These are phyloP conservation scores for Phenacoccus solenopsis DNA, from an alignment of 1,140 invertebrate species.

Conservation along the genomic window DNA sequence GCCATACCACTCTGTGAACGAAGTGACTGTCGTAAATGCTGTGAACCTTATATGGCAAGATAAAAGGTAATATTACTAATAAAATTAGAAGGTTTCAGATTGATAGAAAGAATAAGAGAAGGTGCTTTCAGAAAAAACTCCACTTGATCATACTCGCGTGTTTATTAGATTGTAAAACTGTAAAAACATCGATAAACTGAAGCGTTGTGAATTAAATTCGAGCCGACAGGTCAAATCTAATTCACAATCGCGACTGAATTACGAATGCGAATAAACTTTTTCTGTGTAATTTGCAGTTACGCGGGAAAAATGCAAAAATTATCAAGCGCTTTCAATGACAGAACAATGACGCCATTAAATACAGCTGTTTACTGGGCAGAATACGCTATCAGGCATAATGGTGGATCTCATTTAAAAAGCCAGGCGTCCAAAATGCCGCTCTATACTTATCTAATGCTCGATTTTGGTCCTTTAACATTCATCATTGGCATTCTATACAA, in stretches of 20 bases:
- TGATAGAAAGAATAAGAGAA: too few relatives aligned
- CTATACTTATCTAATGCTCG: not conserved
- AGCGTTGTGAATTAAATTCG: too few relatives aligned
- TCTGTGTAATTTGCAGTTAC: slow-evolving; percentile 20
- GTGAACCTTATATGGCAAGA: not conserved
- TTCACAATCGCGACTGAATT: too few relatives aligned
- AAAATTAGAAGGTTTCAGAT: too few relatives aligned
- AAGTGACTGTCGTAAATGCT: not conserved
- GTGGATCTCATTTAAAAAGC: slow-evolving; percentile 30
- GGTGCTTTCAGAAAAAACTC: too few relatives aligned
- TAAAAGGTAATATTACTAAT: not conserved
- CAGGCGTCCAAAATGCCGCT: not conserved
- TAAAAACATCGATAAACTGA: too few relatives aligned
- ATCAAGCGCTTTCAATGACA: slow-evolving; percentile 32
- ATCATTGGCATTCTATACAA: not conserved
- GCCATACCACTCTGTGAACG: not conserved
- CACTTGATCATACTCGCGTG: too few relatives aligned
- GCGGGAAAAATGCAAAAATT: slow-evolving; percentile 19
- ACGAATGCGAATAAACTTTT: too few relatives aligned
- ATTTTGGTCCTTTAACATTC: not conserved
- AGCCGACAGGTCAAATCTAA: too few relatives aligned
- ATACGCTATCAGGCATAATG: slow-evolving; percentile 41
- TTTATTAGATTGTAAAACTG: too few relatives aligned
- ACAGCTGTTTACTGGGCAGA: slow-evolving; percentile 45
- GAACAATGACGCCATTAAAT: slow-evolving; percentile 38